A percentile compares a stretch with the other conserved stretches of the same genome.
phyloP scores from a whole-genome alignment of 1,140 invertebrate species.

The Pygmarrhopalites habei region DNA sequence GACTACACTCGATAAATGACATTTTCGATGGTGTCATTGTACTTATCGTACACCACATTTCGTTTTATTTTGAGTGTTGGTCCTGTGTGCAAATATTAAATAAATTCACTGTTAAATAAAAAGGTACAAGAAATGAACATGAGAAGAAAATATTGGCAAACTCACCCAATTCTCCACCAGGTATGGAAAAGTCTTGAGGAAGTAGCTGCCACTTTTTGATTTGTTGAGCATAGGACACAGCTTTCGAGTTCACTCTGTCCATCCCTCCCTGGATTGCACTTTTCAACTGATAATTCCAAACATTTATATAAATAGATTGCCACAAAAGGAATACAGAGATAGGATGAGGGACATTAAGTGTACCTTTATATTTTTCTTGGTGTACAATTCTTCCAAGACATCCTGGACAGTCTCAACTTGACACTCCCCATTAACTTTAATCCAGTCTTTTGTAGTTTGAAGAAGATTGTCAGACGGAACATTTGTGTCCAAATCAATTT shows the following conservation, averaged over 20 bases:
- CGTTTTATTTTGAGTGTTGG: conserved; percentile 39
- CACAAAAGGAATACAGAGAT: no score
- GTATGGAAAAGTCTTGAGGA: conserved; percentile 75
- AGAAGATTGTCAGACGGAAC: conserved; percentile 64
- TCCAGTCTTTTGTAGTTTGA: conserved; percentile 59
- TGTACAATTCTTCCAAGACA: conserved; percentile 51
- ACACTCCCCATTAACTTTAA: conserved; percentile 58
- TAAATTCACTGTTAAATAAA: no score
- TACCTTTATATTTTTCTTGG: conserved; percentile 46
- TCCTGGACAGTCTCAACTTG: conserved; percentile 62
- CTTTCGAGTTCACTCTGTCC: conserved; percentile 64
- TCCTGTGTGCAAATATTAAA: no score
- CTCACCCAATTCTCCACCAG: conserved; percentile 75
- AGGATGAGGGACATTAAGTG: no score
- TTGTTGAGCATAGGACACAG: conserved; percentile 79
- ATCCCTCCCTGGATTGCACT: conserved; percentile 70
- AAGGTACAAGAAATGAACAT: no score
- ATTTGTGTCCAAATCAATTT: conserved; percentile 58
- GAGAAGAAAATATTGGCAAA: no score
- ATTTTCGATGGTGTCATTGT: conserved; percentile 29
- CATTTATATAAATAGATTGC: no score
- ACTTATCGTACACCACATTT: conserved; percentile 27
- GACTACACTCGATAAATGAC: no score
- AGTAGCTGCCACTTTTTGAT: conserved; percentile 84
- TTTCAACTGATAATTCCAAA: no score